A percentile compares a stretch with the other conserved stretches of the same genome.
These are phyloP conservation scores for Psittacula echo DNA, from an alignment of 2,797 vertebrate species.

Conservation along the genomic window DNA sequence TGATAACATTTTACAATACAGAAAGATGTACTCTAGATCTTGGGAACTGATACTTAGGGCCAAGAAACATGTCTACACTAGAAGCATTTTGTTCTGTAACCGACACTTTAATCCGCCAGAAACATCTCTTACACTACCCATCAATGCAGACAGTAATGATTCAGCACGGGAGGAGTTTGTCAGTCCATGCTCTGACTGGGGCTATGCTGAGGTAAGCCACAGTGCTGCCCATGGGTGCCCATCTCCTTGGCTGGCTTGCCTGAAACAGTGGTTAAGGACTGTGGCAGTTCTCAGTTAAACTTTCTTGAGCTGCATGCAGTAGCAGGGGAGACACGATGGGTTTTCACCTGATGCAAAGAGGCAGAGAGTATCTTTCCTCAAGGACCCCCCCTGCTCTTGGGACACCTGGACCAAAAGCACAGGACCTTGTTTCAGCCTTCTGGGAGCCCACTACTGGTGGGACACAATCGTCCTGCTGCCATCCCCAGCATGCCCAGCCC, in stretches of 20 bases:
- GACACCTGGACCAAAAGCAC: background rate
- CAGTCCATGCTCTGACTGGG: background rate
- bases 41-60: background rate
- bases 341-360: accelerated
- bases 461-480: background rate
- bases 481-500: background rate
- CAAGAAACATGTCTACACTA: background rate
- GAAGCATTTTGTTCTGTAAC: background rate
- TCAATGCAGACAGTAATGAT: background rate
- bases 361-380: background rate
- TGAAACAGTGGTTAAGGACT: accelerated
- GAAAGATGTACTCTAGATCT: background rate
- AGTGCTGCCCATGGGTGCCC: background rate
- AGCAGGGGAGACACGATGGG: accelerated
- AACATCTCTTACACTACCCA: accelerated
- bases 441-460: background rate
- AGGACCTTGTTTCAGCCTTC: background rate
- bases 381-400: background rate
- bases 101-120: background rate
- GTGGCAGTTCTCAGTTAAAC: background rate
- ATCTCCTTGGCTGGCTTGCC: background rate
- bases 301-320: background rate
- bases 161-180: accelerated
- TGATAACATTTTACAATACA: background rate
- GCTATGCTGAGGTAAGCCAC: background rate